Conservation (phyloP, 2,888 invertebrate genomes). For the Frankliniella fusca region DNA sequence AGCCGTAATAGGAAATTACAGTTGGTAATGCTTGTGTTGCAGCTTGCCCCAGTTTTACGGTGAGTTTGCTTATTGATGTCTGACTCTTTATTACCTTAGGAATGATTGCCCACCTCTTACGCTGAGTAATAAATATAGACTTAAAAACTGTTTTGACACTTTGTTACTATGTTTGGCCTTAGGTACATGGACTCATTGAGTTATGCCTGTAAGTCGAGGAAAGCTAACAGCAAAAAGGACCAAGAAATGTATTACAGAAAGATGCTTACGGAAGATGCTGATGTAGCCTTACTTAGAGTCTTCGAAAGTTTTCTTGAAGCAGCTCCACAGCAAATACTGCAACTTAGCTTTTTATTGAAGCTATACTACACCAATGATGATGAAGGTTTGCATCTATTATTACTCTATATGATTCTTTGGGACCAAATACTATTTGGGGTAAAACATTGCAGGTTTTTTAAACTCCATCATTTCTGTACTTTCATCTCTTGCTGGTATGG, state of each 20-base stretch:
- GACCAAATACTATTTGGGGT: conserved; percentile 30
- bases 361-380: conserved; percentile 51
- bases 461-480: conserved; percentile 56
- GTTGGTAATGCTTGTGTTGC: conserved; percentile 60
- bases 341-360: conserved; percentile 64
- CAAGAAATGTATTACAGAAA: conserved; percentile 65
- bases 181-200: conserved; percentile 47
- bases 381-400: conserved; percentile 30
- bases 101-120: neutral
- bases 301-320: conserved; percentile 78
- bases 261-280: conserved; percentile 75
- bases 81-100: neutral
- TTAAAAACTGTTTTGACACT: conserved; percentile 52
- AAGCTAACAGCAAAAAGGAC: conserved; percentile 57
- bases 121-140: too few relatives aligned
- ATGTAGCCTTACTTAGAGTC: conserved; percentile 69
- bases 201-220: conserved; percentile 63
- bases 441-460: conserved; percentile 35
- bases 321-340: conserved; percentile 74
- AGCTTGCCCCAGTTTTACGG: conserved; percentile 68
- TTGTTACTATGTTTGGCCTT: conserved; percentile 44
- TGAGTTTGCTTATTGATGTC: conserved; percentile 42
- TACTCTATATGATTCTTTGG: conserved; percentile 43
- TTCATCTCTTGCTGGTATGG: conserved; percentile 79
- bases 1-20: conserved; percentile 48